A percentile compares a stretch with the other conserved stretches of the same genome.
These are phyloP conservation scores for Gymnocephalus cernua DNA, from an alignment of 2,113 vertebrate genomes.

Conservation along the genomic window DNA sequence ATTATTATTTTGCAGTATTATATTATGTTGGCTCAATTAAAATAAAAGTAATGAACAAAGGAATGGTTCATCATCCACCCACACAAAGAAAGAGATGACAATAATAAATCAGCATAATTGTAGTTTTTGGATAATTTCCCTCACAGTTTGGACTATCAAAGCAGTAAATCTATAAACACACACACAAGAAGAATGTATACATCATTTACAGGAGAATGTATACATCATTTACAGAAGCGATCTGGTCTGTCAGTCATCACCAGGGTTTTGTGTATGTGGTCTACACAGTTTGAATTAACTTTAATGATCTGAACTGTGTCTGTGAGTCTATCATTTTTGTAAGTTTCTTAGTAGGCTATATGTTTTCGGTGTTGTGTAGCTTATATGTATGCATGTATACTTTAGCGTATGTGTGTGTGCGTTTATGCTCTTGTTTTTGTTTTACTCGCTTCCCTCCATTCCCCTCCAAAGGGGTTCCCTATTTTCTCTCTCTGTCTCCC, in stretches of 20 bases:
- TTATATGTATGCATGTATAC: background rate
- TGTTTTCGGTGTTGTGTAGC: background rate
- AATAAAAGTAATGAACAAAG: background rate
- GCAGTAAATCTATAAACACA: background rate
- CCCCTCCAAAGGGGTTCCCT: conserved; percentile 50
- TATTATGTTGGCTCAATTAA: background rate
- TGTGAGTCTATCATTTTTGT: background rate
- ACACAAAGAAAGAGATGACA: background rate
- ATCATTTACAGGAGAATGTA: background rate
- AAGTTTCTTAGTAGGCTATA: background rate
- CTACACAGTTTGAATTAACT: background rate
- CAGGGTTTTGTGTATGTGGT: conserved; percentile 14
- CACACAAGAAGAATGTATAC: background rate
- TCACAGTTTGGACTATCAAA: background rate
- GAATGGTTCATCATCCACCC: background rate
- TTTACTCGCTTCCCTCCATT: conserved; percentile 56
- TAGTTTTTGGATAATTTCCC: background rate
- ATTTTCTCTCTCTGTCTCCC: conserved; percentile 9
- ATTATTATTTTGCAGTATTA: background rate
- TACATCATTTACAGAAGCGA: background rate
- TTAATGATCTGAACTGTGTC: background rate
- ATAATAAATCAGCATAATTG: background rate
- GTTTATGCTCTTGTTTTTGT: conserved; percentile 49
- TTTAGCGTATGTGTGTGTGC: background rate
- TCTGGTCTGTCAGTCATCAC: conserved; percentile 1